Conservation (phyloP, 2,113 vertebrate species). For the Climacteris rufus region DNA sequence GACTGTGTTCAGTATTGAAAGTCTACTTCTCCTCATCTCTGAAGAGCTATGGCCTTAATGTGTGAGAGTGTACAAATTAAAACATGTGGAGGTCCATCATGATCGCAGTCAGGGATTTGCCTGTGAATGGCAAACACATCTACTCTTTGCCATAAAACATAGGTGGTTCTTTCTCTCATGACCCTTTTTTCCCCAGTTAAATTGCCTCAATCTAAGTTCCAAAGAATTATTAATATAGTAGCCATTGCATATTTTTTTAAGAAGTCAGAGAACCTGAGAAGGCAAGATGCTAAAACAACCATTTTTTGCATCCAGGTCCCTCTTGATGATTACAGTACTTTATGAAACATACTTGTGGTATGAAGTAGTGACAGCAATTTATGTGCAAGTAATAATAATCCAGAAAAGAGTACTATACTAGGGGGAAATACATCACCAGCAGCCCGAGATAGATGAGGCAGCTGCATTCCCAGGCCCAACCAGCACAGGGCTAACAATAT, state of each 20-base stretch:
- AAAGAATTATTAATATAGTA: background rate
- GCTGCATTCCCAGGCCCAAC: background rate
- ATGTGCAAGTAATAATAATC: background rate
- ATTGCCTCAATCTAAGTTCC: background rate
- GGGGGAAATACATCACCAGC: background rate
- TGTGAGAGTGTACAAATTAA: background rate
- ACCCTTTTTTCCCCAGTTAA: background rate
- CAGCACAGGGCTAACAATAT: accelerated
- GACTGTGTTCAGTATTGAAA: background rate
- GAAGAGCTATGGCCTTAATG: background rate
- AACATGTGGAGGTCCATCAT: background rate
- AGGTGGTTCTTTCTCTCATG: background rate
- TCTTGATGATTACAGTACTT: background rate
- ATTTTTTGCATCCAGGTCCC: background rate
- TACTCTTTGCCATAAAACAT: background rate
- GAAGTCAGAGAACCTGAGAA: background rate
- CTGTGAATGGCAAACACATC: background rate
- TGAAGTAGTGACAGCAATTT: background rate
- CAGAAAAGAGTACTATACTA: background rate
- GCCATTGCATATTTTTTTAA: background rate
- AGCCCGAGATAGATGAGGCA: background rate
- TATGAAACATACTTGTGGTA: background rate
- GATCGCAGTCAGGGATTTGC: background rate
- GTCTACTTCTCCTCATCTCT: background rate
- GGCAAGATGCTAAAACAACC: background rate